phyloP scores from a whole-genome alignment of 2,113 vertebrate genomes.

The Suricata suricatta region DNA sequence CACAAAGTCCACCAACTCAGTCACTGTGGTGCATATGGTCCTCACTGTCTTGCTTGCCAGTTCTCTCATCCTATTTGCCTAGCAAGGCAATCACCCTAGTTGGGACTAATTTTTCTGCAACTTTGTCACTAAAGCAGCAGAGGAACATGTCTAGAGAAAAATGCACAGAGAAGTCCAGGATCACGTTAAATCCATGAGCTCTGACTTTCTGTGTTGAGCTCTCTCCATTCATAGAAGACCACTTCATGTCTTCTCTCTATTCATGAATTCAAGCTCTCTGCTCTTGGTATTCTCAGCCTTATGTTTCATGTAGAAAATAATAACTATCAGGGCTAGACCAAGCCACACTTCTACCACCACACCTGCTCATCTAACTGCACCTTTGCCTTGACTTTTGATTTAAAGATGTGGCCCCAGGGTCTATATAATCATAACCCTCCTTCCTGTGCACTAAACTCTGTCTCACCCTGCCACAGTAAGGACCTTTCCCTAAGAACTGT shows the following conservation, averaged over 20 bases:
- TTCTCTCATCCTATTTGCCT: neutral
- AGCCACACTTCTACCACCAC: too few species aligned
- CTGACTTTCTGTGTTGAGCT: neutral
- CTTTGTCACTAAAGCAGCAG: neutral
- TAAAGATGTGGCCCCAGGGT: neutral
- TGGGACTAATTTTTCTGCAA: neutral
- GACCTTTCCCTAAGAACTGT: neutral
- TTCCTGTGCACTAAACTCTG: neutral
- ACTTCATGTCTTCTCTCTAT: neutral
- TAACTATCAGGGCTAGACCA: neutral
- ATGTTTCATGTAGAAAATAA: neutral
- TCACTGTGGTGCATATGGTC: accelerated
- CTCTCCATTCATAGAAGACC: neutral
- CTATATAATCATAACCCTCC: neutral
- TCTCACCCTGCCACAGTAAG: neutral
- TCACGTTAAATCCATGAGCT: neutral
- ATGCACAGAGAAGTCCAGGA: neutral
- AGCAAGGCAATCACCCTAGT: neutral
- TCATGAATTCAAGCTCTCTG: neutral
- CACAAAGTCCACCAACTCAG: neutral
- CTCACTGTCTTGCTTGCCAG: neutral
- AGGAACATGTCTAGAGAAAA: neutral
- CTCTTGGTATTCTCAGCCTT: neutral
- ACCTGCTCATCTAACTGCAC: too few species aligned
- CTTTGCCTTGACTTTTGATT: neutral